Conservation (phyloP, 2,888 invertebrate genomes). For the Mythimna ferrago region DNA sequence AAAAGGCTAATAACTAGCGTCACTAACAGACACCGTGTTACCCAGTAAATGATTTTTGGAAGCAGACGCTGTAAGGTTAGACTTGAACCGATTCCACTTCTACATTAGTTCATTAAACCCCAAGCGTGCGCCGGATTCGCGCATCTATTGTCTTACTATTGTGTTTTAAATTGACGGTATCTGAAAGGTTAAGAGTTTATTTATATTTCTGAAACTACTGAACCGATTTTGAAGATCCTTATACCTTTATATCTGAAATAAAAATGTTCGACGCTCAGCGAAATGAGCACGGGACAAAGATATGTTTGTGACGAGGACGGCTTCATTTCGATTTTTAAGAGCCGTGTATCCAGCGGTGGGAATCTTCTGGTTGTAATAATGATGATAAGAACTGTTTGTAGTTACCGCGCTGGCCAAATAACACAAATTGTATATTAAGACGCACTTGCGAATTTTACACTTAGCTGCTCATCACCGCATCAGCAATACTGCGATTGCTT, state of each 20-base stretch:
- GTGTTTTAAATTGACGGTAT: too few relatives aligned
- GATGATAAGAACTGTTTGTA: neutral
- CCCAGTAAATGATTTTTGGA: neutral
- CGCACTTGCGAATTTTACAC: neutral
- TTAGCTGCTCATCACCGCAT: neutral
- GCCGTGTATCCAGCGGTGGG: neutral
- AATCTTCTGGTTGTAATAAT: neutral
- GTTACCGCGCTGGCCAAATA: neutral
- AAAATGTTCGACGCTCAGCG: too few relatives aligned
- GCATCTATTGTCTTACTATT: too few relatives aligned
- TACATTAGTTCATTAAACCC: too few relatives aligned
- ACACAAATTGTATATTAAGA: too few relatives aligned
- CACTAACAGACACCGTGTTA: neutral
- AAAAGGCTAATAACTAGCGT: neutral
- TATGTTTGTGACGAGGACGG: neutral
- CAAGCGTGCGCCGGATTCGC: too few relatives aligned
- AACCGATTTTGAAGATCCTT: too few relatives aligned
- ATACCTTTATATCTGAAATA: too few relatives aligned
- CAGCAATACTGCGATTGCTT: neutral
- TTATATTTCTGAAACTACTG: too few relatives aligned
- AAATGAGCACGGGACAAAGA: neutral
- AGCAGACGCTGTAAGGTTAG: too few relatives aligned
- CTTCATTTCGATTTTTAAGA: neutral
- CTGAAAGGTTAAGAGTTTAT: too few relatives aligned
- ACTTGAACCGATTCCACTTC: too few relatives aligned